These are phyloP conservation scores for Ctenosaura bakeri DNA, from an alignment of 2,797 vertebrate genomes.

Conservation along the genomic window DNA sequence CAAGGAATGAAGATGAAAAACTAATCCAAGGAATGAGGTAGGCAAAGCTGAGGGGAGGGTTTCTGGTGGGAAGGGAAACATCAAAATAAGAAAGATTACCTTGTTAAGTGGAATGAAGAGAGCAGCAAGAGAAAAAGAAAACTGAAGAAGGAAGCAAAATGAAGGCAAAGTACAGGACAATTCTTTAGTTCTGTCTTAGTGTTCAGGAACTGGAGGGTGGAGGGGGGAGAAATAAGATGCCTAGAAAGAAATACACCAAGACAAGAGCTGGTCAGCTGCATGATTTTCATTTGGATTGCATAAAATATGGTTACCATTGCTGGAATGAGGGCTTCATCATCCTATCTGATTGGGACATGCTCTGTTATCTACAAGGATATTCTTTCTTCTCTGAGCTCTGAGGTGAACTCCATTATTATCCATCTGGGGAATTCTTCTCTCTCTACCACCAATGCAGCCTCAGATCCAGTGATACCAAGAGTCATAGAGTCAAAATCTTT, in stretches of 20 bases:
- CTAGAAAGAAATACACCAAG: constrained; percentile 60
- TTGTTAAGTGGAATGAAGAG: constrained; percentile 1
- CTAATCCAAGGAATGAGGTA: not conserved
- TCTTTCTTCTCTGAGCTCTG: constrained; percentile 33
- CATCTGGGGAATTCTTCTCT: constrained; percentile 23
- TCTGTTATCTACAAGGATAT: constrained; percentile 35
- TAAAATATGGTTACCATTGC: constrained; percentile 67
- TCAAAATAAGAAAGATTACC: constrained; percentile 14
- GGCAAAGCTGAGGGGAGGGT: not conserved
- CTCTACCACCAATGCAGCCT: not conserved
- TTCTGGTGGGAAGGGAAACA: not conserved
- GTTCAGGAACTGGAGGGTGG: constrained; percentile 1
- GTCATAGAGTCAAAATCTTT: constrained; percentile 1
- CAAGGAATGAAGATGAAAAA: constrained; percentile 1
- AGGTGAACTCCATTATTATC: constrained; percentile 28
- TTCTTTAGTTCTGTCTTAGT: not conserved
- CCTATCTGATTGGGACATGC: constrained; percentile 52
- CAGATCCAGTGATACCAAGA: constrained; percentile 4
- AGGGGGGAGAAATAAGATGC: constrained; percentile 23
- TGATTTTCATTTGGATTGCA: constrained; percentile 73
- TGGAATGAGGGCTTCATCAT: constrained; percentile 62
- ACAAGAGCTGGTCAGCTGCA: constrained; percentile 69
- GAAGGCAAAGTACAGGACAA: not conserved
- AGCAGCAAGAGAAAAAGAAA: not conserved
- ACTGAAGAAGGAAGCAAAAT: not conserved